Evolutionary conservation across 2,888 invertebrate genomes (phyloP).

Genomic region (Girardia tigrina): DNA sequence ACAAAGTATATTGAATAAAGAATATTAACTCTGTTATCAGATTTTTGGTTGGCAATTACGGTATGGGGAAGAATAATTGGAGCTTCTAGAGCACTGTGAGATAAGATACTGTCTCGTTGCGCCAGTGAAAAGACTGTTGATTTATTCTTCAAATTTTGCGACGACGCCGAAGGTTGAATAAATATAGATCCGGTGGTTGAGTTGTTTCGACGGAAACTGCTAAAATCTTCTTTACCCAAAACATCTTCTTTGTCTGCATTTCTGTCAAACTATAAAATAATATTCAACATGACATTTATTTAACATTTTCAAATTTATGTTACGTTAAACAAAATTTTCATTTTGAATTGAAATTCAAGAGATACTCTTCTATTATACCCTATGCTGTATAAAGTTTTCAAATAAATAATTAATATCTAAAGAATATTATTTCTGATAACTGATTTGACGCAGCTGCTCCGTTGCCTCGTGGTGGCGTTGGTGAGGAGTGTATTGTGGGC

Average conservation of each 20-base stretch:
- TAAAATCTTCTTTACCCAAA: conserved; percentile 74
- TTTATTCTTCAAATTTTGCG: conserved; percentile 60
- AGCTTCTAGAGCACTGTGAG: conserved; percentile 69
- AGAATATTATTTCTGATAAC: too few relatives aligned
- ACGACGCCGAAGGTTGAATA: conserved; percentile 42
- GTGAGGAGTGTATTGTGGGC: too few relatives aligned
- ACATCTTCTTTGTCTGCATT: conserved; percentile 82
- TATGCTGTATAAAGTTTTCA: too few relatives aligned
- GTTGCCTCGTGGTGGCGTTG: too few relatives aligned
- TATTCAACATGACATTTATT: too few relatives aligned
- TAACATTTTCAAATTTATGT: too few relatives aligned
- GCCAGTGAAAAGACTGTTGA: conserved; percentile 87
- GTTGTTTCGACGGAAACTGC: conserved; percentile 48
- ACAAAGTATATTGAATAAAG: too few relatives aligned
- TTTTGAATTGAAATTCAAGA: too few relatives aligned
- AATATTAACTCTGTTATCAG: conserved; percentile 56
- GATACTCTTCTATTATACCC: too few relatives aligned
- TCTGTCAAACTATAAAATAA: conserved; percentile 70
- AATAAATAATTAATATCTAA: too few relatives aligned
- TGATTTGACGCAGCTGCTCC: too few relatives aligned
- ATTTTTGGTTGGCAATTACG: conserved; percentile 62
- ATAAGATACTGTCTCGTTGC: conserved; percentile 69
- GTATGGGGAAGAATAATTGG: conserved; percentile 93
- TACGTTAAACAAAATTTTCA: too few relatives aligned
- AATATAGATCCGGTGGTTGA: conserved; percentile 43